Evolutionary conservation across 2,888 invertebrate genomes (phyloP), one percentile per base, ranked within the genome.

Genomic region (Odontomyia ornata): DNA sequence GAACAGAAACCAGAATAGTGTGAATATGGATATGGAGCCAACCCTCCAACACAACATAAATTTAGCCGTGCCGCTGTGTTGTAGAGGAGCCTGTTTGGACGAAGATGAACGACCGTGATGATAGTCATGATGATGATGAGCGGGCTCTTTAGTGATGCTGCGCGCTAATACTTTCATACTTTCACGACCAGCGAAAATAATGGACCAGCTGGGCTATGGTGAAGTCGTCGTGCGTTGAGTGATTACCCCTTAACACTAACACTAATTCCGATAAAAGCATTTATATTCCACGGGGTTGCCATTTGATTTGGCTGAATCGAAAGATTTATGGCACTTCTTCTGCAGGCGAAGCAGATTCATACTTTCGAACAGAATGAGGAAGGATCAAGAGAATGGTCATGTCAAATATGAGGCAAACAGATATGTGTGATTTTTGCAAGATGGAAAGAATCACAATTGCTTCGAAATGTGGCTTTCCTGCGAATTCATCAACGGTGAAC

Each of bases 161-260:
- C 62, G 77, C 78, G 77, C 78, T 75, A 60, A 43, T 76, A 76
- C 47, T 47, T 65, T 36, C 69, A 77, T 71, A 27, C 57, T 15
- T 64, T 69, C 69, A 69, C 69, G 69, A 69, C 23, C 46, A 69
- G 25, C 69, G 69, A 47, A 65, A 69, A 69, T 69, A 69, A 69
- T 69, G 69, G 46, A 47, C 69, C 46, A 69, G 47, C 23, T 69
- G 69, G 15, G 21, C 36, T 36, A 18, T 65, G 28, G 36, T 27
- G 27, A 46, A 62, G 62, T 30, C 57, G n/a, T n/a, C 30, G 30
- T 73, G 62, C 75, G 7, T 46, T 76, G 76, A 79, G 76, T 77
- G 77, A 79, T 79, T 79, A 77, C 78, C 78, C 78, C 78, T 79
- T 79, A 77, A 47, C 76, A 77, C 71, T 77, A 57, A 73, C 43